phyloP scores from a whole-genome alignment of 2,888 invertebrate species.

The Hartigia nigra region DNA sequence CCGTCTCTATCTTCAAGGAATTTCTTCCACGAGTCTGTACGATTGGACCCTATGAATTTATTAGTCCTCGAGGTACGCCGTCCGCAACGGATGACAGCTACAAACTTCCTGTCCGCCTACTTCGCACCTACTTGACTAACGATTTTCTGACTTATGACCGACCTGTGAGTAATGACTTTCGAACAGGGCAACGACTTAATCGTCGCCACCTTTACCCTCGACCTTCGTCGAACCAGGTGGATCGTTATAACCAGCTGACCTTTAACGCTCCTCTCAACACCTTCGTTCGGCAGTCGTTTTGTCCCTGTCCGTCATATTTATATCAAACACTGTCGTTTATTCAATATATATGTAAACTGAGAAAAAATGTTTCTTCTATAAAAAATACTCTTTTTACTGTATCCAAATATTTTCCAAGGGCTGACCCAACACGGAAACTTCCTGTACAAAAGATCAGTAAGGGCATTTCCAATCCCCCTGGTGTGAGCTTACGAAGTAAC shows the following conservation, averaged over 20 bases:
- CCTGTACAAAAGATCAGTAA: neutral
- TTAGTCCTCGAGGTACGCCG: constrained; percentile 39
- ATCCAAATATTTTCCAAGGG: neutral
- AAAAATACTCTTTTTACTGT: neutral
- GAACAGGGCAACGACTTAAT: constrained; percentile 28
- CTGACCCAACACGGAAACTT: neutral
- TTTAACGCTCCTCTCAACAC: neutral
- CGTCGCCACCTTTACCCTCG: constrained; percentile 2
- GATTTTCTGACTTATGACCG: constrained; percentile 43
- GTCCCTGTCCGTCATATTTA: neutral
- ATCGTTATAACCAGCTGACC: neutral
- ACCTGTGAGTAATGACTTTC: constrained; percentile 52
- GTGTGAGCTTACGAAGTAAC: neutral
- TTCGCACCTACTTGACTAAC: constrained; percentile 24
- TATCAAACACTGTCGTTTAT: neutral
- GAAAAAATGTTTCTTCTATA: neutral
- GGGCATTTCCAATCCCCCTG: neutral
- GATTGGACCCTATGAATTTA: constrained; percentile 39
- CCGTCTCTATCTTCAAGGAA: constrained; percentile 16
- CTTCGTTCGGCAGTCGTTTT: neutral
- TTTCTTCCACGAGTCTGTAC: constrained; percentile 24
- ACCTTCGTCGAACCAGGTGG: neutral
- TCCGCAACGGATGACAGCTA: constrained; percentile 31
- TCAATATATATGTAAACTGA: neutral
- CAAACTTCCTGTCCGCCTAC: constrained; percentile 26